phyloP scores from a whole-genome alignment of 2,113 vertebrate species.

The Embiotoca jacksoni region DNA sequence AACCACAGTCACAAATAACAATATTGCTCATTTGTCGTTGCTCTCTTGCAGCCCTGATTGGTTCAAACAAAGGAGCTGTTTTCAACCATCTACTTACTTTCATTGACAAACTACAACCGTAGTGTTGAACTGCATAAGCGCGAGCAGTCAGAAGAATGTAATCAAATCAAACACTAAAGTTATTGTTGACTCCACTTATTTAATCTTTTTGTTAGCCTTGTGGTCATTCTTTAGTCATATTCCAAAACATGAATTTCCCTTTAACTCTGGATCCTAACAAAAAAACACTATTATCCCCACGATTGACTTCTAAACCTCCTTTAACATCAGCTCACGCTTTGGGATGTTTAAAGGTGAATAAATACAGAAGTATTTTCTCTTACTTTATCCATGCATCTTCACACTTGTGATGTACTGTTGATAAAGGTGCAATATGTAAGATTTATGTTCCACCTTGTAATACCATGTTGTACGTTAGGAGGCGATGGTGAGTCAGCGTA shows the following conservation, averaged over 20 bases:
- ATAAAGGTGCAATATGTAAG: neutral
- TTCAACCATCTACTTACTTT: neutral
- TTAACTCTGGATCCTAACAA: conserved; percentile 15
- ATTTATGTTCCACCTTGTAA: too few relatives aligned
- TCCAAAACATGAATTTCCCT: neutral
- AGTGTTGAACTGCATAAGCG: conserved; percentile 5
- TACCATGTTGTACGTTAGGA: too few relatives aligned
- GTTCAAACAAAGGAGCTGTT: neutral
- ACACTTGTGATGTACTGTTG: neutral
- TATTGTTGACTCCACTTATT: conserved; percentile 35
- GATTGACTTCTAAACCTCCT: conserved; percentile 16
- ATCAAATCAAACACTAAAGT: conserved; percentile 66
- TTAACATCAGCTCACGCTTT: neutral
- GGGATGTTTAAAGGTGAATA: neutral
- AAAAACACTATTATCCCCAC: conserved; percentile 33
- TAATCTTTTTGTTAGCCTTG: neutral
- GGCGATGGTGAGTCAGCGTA: too few relatives aligned
- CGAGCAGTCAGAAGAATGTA: neutral
- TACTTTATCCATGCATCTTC: neutral
- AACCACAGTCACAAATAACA: neutral
- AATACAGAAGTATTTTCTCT: neutral
- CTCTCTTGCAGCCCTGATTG: neutral
- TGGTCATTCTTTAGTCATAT: neutral
- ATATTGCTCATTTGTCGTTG: neutral
- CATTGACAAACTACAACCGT: neutral